Evolutionary conservation across 2,888 invertebrate species (phyloP).

Genomic region (Phyllotreta cruciferae): DNA sequence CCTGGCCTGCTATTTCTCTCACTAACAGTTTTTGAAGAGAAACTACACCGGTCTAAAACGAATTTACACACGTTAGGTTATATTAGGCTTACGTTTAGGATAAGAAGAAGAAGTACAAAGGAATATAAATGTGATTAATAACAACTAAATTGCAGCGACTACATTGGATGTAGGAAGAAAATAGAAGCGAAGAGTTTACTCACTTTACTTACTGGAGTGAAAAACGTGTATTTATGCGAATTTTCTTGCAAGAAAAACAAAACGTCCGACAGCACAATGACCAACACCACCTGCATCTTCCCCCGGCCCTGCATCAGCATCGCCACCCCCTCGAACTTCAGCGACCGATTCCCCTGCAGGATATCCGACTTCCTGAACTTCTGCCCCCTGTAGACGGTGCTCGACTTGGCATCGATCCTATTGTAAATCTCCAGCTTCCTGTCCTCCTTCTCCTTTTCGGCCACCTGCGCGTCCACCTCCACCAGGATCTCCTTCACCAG

Average conservation of each 20-base stretch:
- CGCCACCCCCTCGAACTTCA: slow-evolving; percentile 89
- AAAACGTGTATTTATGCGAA: slow-evolving; percentile 92
- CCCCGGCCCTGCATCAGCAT: slow-evolving; percentile 90
- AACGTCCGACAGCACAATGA: slow-evolving; percentile 90
- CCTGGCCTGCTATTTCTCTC: slow-evolving; percentile 92
- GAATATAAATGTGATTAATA: slow-evolving; percentile 1
- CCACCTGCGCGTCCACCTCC: slow-evolving; percentile 92
- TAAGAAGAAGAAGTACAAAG: neutral
- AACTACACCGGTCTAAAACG: slow-evolving; percentile 84
- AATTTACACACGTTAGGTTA: slow-evolving; percentile 32
- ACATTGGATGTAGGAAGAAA: slow-evolving; percentile 8
- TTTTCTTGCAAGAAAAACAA: slow-evolving; percentile 91
- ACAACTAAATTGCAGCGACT: neutral
- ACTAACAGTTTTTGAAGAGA: slow-evolving; percentile 90
- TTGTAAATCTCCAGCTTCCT: slow-evolving; percentile 91
- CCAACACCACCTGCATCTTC: slow-evolving; percentile 86
- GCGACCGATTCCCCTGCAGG: slow-evolving; percentile 79
- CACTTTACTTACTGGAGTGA: slow-evolving; percentile 93
- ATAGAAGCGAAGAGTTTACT: slow-evolving; percentile 32
- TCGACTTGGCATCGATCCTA: slow-evolving; percentile 91
- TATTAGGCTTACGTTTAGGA: neutral
- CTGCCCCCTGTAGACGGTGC: slow-evolving; percentile 79
- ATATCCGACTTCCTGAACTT: slow-evolving; percentile 96
- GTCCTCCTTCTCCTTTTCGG: slow-evolving; percentile 88
- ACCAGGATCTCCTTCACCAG: slow-evolving; percentile 88